phyloP scores from a whole-genome alignment of 2,888 invertebrate species.

The Physocephala rufipes region DNA sequence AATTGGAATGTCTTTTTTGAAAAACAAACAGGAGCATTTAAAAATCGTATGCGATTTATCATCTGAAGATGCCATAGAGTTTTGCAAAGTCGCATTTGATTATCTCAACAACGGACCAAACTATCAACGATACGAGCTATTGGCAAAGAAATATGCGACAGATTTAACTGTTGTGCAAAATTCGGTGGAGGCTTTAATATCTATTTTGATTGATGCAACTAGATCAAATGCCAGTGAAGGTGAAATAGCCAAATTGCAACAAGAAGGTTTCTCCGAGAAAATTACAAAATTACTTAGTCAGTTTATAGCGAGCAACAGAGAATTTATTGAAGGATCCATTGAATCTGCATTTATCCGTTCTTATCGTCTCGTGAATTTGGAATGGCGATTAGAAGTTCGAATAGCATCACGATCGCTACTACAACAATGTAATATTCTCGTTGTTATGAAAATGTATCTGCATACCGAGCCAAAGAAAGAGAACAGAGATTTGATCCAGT shows the following conservation, averaged over 20 bases:
- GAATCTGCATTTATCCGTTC: constrained; percentile 60
- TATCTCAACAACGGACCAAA: constrained; percentile 72
- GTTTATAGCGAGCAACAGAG: constrained; percentile 60
- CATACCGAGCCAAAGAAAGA: constrained; percentile 64
- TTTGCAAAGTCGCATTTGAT: constrained; percentile 72
- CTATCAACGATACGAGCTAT: constrained; percentile 66
- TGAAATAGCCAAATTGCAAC: constrained; percentile 50
- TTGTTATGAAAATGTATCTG: constrained; percentile 70
- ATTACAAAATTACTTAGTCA: constrained; percentile 60
- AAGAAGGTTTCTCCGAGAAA: constrained; percentile 52
- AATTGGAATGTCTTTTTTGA: constrained; percentile 58
- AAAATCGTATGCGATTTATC: constrained; percentile 68
- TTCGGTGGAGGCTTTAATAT: constrained; percentile 77
- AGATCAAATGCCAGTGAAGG: constrained; percentile 71
- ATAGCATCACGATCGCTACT: constrained; percentile 71
- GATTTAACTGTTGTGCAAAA: constrained; percentile 67
- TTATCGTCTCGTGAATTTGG: constrained; percentile 68
- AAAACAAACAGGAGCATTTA: constrained; percentile 70
- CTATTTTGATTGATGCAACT: constrained; percentile 76
- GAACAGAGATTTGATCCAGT: constrained; percentile 58
- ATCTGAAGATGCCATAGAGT: constrained; percentile 70
- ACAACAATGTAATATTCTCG: constrained; percentile 70
- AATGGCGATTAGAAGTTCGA: constrained; percentile 76
- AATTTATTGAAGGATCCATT: constrained; percentile 61
- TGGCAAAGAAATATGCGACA: constrained; percentile 68